Base-by-base conservation (phyloP, 37 sponge, comb jelly and placozoan genomes). In the Ephydatia muelleri region DNA sequence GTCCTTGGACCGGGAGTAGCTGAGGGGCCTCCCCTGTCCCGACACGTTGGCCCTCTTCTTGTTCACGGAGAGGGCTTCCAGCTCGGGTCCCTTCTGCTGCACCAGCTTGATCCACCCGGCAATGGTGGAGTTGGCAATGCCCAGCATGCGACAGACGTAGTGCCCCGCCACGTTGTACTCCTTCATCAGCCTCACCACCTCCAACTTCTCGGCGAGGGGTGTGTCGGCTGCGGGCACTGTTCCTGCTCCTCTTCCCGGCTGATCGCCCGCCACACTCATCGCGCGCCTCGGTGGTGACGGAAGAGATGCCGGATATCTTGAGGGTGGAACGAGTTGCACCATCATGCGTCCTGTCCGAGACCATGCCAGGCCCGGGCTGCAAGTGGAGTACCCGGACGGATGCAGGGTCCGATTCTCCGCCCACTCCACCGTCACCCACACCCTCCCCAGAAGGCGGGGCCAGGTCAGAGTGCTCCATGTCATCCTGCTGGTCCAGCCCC, bases 71-170 rank as follows among this genome's bases (percentile, higher is more conserved):
- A 92, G 78, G 30, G 88, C 88, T 65, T 88, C 85, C 36, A 88
- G 67, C 38, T 92, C 88, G 13, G 82, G 78, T 2, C 88, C 85
- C 71, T 92, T 88, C 67, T 86, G 84, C 65, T 87, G 84, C 38
- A 90, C 91, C 47, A 93, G 72, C 40, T 93, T 93, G 21, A 89
- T 87, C 94, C 94, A 93, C 2, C 94, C 94, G 47, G 89, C 82
- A 21, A 88, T 67, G 3, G 94, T 93, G 23, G 94, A 93, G 65
- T 84, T 88, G 69, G 94, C 94, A 47, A 93, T 87, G 19, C 94
- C 94, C 31, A 93, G 84, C 76, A 90, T 84, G 14, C 94, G 70
- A 32, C 91, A 85, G 69, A 87, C 85, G 23, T 87, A 75, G 35
- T 93, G 94, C 30, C 84, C 82, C 5, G 90, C 87, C 16, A 87